Conservation (phyloP, 2,113 vertebrate species). For the Daubentonia madagascariensis region DNA sequence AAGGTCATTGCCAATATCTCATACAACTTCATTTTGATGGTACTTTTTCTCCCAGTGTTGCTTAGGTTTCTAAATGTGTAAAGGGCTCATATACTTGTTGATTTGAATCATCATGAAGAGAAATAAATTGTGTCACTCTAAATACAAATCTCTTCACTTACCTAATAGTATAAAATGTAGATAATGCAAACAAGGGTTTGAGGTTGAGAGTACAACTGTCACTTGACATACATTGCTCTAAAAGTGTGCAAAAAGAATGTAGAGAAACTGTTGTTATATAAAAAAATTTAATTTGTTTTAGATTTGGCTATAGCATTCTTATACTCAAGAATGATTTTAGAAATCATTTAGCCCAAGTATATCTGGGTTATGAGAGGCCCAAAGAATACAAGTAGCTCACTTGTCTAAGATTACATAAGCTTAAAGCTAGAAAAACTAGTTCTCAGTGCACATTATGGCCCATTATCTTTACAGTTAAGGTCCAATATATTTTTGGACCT, state of each 20-base stretch:
- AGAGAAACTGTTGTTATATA: background rate
- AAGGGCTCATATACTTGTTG: background rate
- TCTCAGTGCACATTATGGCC: background rate
- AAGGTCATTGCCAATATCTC: background rate
- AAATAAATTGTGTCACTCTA: background rate
- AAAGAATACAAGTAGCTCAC: background rate
- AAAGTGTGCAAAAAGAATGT: background rate
- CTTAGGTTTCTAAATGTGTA: background rate
- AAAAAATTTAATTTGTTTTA: background rate
- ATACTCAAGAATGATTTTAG: background rate
- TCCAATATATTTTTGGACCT: background rate
- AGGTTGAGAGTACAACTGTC: background rate
- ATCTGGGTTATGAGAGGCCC: background rate
- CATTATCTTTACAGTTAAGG: background rate
- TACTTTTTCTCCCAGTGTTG: background rate
- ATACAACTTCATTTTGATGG: background rate
- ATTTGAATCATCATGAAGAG: background rate
- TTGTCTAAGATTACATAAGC: background rate
- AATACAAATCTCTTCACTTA: background rate
- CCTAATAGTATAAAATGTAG: background rate
- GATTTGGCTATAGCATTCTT: background rate
- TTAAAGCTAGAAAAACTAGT: background rate
- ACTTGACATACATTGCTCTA: background rate
- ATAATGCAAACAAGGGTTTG: background rate
- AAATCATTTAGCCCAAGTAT: background rate